These are phyloP conservation scores for Tuberolachnus salignus DNA, from an alignment of 2,888 invertebrate genomes.

Conservation along the genomic window DNA sequence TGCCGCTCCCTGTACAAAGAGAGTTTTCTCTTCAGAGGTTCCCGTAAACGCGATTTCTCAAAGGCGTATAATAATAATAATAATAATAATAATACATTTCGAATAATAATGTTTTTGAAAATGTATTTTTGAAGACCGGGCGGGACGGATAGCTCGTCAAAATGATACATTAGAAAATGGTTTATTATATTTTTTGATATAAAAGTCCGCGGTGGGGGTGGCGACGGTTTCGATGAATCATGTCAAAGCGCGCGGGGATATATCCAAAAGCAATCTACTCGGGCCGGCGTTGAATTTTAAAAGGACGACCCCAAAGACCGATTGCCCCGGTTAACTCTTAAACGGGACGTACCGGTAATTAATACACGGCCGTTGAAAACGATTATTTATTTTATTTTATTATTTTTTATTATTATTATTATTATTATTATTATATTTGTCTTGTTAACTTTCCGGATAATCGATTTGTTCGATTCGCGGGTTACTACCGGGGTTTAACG, in stretches of 20 bases:
- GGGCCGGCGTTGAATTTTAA: conserved; percentile 42
- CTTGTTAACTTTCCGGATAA: conserved; percentile 20
- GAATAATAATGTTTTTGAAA: not conserved
- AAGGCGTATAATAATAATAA: no score
- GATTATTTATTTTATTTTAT: no score
- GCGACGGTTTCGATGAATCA: conserved; percentile 42
- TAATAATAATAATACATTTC: no score
- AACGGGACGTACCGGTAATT: no score
- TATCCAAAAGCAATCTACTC: conserved; percentile 32
- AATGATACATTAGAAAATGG: conserved; percentile 43
- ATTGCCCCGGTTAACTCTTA: conserved; percentile 30
- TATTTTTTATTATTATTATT: no score
- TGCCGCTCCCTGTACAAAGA: no score
- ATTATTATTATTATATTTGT: no score
- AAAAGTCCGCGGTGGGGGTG: conserved; percentile 4
- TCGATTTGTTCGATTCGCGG: conserved; percentile 17
- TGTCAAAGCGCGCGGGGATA: not conserved
- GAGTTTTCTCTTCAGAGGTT: no score
- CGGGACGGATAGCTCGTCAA: conserved; percentile 17
- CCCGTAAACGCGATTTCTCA: no score
- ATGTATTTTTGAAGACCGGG: not conserved
- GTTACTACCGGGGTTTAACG: not conserved
- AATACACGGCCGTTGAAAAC: no score
- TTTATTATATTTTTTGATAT: not conserved
- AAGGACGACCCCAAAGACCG: conserved; percentile 33